Conservation (phyloP, 2,113 vertebrate genomes). For the Cygnus buccinator region DNA sequence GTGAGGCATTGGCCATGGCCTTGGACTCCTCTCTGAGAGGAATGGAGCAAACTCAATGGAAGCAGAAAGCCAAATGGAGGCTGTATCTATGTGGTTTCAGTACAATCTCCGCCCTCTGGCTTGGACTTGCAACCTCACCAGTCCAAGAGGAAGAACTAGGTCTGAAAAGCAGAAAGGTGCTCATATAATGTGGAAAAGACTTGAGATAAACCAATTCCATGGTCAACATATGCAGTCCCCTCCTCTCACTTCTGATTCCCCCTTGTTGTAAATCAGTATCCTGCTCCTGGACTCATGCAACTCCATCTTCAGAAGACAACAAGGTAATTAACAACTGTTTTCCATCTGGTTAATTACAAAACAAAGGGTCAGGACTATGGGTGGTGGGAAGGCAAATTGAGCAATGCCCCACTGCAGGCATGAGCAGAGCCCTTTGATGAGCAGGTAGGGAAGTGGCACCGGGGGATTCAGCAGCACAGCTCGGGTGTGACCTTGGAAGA, state of each 20-base stretch:
- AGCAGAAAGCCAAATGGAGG: not conserved
- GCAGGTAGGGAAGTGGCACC: not conserved
- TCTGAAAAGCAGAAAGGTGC: not conserved
- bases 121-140: not conserved
- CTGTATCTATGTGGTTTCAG: fast-evolving
- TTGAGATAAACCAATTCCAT: not conserved
- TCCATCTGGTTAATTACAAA: not conserved
- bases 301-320: not conserved
- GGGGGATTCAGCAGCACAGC: not conserved
- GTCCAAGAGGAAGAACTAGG: not conserved
- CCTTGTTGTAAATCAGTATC: not conserved
- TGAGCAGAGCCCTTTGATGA: not conserved
- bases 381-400: fast-evolving
- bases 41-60: not conserved
- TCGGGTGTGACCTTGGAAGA: not conserved
- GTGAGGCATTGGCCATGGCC: not conserved
- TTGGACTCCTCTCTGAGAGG: not conserved
- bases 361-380: not conserved
- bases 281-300: not conserved
- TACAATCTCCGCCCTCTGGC: not conserved
- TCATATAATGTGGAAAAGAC: not conserved
- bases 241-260: not conserved
- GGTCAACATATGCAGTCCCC: too few species aligned
- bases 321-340: not conserved
- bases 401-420: fast-evolving